Base-by-base conservation (phyloP, 2,113 vertebrate genomes). In the Sus scrofa region DNA sequence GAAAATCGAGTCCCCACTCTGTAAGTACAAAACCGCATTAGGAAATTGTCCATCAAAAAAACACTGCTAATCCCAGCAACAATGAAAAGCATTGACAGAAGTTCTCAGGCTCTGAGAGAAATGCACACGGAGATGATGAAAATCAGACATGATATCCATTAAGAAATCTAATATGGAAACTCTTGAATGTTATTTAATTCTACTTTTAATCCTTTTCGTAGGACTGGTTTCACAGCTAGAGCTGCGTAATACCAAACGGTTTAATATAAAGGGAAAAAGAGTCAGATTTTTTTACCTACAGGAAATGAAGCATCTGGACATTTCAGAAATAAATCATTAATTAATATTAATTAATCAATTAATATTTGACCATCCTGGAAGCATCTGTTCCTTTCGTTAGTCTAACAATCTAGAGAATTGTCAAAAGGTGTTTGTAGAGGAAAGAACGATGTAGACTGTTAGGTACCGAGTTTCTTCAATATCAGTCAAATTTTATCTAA, bases 31-130 rank as follows among this genome's bases (percentile, higher is more conserved):
- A 93, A 70, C 32, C 84, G 52, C 60, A 54, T 39, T 37, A 95
- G 52, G 87, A 96, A 90, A 93, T 77, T 14, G 10, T 18, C 70
- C 73, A 74, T 96, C 19, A 27, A 71, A 91, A 91, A 81, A 89
- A 22, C 27, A 44, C 22, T 34, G 44, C 60, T 94, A 86, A 32
- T 58, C 70, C n/a, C 62, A 94, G 54, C 84, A 87, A 50, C 37
- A 58, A 19, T 75, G 78, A 62, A 71, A 95, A 89, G 32, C 26
- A 58, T 14, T 50, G 26, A 67, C 20, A 22, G 13, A 63, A 32
- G 34, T 67, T 81, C 37, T 87, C 50, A 30, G 65, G 34, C 26
- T 92, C 79, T 44, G 20, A 50, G 68, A 52, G 62, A 77, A 44
- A 79, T 7, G 13, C 19, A 24, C 37, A 8, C 7, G 44, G 15